Conservation (phyloP, 2,888 invertebrate genomes). For the Apamea epomidion region DNA sequence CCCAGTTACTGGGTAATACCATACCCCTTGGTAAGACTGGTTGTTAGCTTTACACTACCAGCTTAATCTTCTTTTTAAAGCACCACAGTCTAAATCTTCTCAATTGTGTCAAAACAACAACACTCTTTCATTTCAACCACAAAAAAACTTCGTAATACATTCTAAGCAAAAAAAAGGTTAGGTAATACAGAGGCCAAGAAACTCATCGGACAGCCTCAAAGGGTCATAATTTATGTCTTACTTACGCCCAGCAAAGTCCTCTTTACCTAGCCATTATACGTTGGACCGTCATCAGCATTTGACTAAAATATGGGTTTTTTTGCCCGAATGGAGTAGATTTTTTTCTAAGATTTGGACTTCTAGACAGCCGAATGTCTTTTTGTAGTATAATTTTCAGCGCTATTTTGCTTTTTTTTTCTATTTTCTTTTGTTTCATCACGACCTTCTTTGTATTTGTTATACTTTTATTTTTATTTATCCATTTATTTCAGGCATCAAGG, state of each 20-base stretch:
- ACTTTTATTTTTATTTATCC: too few relatives aligned
- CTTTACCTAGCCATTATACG: conserved; percentile 49
- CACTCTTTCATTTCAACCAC: neutral
- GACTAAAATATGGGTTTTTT: conserved; percentile 35
- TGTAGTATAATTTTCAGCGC: conserved; percentile 7
- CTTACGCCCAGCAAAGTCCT: conserved; percentile 54
- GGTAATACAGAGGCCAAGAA: conserved; percentile 35
- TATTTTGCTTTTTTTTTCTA: conserved; percentile 1
- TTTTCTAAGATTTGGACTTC: conserved; percentile 14
- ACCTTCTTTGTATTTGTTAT: conserved; percentile 10
- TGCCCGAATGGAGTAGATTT: conserved; percentile 19
- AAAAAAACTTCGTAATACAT: neutral
- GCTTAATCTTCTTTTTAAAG: neutral
- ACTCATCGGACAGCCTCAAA: conserved; percentile 32
- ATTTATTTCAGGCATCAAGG: too few relatives aligned
- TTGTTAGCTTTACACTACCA: neutral
- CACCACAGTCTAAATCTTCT: too few relatives aligned
- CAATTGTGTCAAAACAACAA: neutral
- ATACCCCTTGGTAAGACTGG: neutral
- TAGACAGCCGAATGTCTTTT: conserved; percentile 11
- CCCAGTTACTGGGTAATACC: neutral
- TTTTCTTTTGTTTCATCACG: conserved; percentile 3
- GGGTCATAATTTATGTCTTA: conserved; percentile 61
- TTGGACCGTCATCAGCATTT: conserved; percentile 53
- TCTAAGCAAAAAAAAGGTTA: conserved; percentile 41